These are phyloP conservation scores for Masticophis lateralis DNA, from an alignment of 2,797 vertebrate species.

Conservation along the genomic window DNA sequence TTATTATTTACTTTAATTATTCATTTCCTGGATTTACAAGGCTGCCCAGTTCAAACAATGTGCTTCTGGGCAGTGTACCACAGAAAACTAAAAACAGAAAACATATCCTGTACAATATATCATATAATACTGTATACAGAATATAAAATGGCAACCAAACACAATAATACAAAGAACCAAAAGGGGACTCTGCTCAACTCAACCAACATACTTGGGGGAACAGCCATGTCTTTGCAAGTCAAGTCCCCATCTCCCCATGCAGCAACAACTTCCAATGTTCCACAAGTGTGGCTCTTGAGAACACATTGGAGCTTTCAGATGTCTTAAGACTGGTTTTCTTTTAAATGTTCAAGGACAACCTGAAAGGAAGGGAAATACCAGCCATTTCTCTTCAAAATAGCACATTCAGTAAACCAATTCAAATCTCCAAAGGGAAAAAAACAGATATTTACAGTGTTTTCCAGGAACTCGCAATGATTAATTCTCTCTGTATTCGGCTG, in stretches of 20 bases:
- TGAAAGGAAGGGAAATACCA: background rate
- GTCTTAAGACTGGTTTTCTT: background rate
- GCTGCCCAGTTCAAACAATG: background rate
- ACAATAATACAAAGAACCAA: background rate
- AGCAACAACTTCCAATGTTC: background rate
- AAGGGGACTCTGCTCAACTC: background rate
- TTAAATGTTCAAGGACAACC: background rate
- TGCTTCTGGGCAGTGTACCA: background rate
- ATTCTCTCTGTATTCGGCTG: background rate
- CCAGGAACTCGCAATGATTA: background rate
- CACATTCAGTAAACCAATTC: background rate
- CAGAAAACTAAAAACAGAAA: background rate
- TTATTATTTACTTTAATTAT: background rate
- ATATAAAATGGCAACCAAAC: background rate
- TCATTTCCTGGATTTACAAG: background rate
- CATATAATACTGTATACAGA: background rate
- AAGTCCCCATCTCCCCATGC: background rate
- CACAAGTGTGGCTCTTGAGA: background rate
- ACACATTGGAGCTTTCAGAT: background rate
- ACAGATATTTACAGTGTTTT: background rate
- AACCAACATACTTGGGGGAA: background rate
- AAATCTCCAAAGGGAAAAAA: background rate
- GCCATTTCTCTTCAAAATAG: background rate
- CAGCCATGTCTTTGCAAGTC: too few species aligned
- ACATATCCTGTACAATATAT: background rate